Evolutionary conservation across 2,113 vertebrate species (phyloP).

Genomic region (Trematocara macrostoma): DNA sequence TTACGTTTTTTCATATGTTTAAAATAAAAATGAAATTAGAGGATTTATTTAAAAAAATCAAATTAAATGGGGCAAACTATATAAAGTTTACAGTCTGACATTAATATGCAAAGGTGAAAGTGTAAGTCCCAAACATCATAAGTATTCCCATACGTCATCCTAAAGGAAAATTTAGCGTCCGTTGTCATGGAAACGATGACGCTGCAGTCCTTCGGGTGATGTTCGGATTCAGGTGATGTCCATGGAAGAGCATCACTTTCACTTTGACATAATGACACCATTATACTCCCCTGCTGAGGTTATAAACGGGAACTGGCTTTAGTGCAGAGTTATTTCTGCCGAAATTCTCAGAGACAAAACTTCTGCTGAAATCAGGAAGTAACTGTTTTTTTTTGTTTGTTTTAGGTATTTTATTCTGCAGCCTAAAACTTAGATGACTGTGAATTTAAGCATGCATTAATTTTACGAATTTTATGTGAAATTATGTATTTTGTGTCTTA

Average conservation of each 20-base stretch:
- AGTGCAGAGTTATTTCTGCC: background rate
- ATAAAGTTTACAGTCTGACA: background rate
- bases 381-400: accelerated
- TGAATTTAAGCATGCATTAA: background rate
- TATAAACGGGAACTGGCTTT: background rate
- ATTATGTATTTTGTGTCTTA: background rate
- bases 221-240: too few relatives aligned
- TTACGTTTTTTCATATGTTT: background rate
- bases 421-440: background rate
- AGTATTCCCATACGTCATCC: background rate
- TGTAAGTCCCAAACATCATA: background rate
- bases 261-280: background rate
- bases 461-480: background rate
- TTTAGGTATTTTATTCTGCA: background rate
- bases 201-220: background rate
- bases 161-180: background rate
- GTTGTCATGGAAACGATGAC: background rate
- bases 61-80: background rate
- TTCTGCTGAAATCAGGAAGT: background rate
- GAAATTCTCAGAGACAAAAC: background rate
- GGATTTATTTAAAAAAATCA: background rate
- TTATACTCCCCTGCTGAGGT: background rate
- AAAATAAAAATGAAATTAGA: background rate
- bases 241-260: background rate
- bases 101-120: background rate